phyloP scores from a whole-genome alignment of 2,797 vertebrate genomes.

The Parambassis ranga region DNA sequence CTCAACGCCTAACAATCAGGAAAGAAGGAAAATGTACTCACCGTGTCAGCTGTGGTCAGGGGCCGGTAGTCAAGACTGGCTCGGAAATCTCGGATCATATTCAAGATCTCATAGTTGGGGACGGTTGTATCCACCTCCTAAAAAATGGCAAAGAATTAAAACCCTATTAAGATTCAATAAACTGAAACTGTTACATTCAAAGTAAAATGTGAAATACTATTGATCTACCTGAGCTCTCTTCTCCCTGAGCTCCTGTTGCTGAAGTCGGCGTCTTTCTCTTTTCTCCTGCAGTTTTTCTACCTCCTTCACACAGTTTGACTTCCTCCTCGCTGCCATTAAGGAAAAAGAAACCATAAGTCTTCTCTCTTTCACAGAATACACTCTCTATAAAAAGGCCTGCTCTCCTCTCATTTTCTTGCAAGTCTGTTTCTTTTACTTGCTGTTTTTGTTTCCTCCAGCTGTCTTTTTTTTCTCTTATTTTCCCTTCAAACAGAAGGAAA shows the following conservation, averaged over 20 bases:
- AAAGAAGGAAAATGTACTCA: constrained; percentile 68
- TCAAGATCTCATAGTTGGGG: constrained; percentile 98
- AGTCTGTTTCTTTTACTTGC: constrained; percentile 24
- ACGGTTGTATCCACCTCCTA: constrained; percentile 95
- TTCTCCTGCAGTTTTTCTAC: constrained; percentile 99
- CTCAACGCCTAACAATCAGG: background rate
- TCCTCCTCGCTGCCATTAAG: constrained; percentile 88
- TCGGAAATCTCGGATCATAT: constrained; percentile 98
- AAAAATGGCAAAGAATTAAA: background rate
- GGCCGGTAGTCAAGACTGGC: constrained; percentile 95
- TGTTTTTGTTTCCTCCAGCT: background rate
- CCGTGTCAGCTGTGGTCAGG: constrained; percentile 91
- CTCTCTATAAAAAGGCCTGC: constrained; percentile 21
- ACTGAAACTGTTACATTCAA: too few relatives aligned
- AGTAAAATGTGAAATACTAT: background rate
- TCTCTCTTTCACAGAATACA: constrained; percentile 1
- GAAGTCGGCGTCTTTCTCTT: constrained; percentile 91
- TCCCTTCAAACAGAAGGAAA: constrained; percentile 37
- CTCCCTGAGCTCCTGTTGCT: constrained; percentile 97
- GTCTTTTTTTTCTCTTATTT: constrained; percentile 8
- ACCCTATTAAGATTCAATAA: too few relatives aligned
- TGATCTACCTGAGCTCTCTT: constrained; percentile 91
- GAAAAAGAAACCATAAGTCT: constrained; percentile 23
- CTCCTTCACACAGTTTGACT: constrained; percentile 98
- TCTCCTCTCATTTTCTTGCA: constrained; percentile 15